These are phyloP conservation scores for Cryptophagus acutangulus DNA, from an alignment of 2,888 invertebrate species.

Conservation along the genomic window DNA sequence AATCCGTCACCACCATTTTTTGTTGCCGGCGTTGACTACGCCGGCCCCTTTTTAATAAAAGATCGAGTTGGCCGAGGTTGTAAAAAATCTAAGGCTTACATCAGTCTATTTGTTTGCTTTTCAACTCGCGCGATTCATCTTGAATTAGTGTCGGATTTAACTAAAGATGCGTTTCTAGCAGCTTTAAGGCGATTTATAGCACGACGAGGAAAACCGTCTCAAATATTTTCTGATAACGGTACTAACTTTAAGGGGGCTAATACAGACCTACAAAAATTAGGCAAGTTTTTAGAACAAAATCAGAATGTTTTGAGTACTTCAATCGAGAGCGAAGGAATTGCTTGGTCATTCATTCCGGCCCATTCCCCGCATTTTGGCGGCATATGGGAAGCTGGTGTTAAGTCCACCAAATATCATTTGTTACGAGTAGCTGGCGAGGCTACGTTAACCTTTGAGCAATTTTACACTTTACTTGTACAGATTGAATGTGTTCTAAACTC, in stretches of 20 bases:
- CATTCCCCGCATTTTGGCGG: conserved; percentile 1
- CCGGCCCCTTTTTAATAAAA: neutral
- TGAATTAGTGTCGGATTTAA: neutral
- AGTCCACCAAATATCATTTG: neutral
- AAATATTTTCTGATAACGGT: conserved; percentile 3
- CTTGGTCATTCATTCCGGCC: neutral
- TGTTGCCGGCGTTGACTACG: neutral
- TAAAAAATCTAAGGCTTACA: neutral
- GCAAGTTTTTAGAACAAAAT: neutral
- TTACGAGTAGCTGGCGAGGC: neutral
- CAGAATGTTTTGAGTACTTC: neutral
- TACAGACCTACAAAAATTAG: neutral
- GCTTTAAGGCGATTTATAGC: neutral
- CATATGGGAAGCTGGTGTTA: conserved; percentile 1
- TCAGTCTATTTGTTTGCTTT: neutral
- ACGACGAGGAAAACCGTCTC: neutral
- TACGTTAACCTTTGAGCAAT: neutral
- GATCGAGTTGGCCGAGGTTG: neutral
- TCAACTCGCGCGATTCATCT: neutral
- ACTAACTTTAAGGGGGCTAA: conserved; percentile 4
- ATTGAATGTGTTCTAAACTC: neutral
- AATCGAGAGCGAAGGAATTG: neutral
- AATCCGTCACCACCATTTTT: neutral
- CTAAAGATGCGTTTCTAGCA: neutral
- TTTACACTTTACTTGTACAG: neutral